Evolutionary conservation across 2,888 invertebrate genomes (phyloP), one percentile per base, ranked within the genome.

Genomic region (Ypsolopha sequella): DNA sequence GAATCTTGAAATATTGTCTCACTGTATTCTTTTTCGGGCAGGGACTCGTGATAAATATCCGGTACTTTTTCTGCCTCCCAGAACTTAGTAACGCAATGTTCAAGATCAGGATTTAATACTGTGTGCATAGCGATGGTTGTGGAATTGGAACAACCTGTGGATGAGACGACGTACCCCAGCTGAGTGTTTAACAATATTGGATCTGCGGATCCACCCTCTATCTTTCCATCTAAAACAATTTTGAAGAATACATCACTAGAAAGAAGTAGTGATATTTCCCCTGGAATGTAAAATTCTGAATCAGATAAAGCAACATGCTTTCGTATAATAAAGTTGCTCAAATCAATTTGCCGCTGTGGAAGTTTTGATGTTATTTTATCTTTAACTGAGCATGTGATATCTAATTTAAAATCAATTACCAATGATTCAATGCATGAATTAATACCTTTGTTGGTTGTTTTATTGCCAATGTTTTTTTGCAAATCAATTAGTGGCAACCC

Each of bases 11-110:
- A 41, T 9, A 41, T 45, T 41, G 45, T 14, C 14, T 52, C 52
- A n/a, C 52, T 52, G 41, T 52, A 52, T 41, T 52, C 44, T 13
- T 44, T 36, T 41, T 52, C 52, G 24, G 49, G 34, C 11, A 41
- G 41, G 13, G 41, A 41, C 41, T 41, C 41, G 41, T 41, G 48
- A 50, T 41, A 50, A 10, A 41, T 34, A 36, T 50, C 52, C 36
- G 52, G 52, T 13, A 52, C 47, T 47, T 52, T 52, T 46, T 52
- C 52, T 47, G 52, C 41, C 47, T 52, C 50, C 50, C 46, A 49
- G 44, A 50, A n/a, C n/a, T n/a, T n/a, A n/a, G n/a, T n/a, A 50
- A 52, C 45, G 39, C 50, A 52, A 34, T 46, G 35, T 39, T 52
- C 52, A 41, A 52, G 41, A 46, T 52, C 50, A 24, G 50, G 36